Evolutionary conservation across 2,113 vertebrate genomes (phyloP).

Genomic region (Tylochromis polylepis): DNA sequence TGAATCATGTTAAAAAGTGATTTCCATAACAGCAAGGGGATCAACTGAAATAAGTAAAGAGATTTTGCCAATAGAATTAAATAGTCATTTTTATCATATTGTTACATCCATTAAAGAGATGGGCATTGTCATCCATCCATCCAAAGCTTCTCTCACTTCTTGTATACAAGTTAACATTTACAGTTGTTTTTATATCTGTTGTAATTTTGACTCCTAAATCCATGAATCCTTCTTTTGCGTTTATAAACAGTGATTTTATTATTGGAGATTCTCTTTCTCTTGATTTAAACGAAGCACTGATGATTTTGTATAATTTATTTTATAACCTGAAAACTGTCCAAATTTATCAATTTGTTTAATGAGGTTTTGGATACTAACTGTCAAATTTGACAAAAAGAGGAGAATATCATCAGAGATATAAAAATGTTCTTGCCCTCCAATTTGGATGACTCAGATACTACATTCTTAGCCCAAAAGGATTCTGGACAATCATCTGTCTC

Average conservation of each 20-base stretch:
- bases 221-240: accelerated
- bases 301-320: no score
- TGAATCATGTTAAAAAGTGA: background rate
- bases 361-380: background rate
- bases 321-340: background rate
- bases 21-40: background rate
- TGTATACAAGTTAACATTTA: no score
- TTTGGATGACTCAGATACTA: background rate
- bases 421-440: background rate
- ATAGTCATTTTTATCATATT: background rate
- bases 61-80: background rate
- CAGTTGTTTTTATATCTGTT: no score
- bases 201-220: background rate
- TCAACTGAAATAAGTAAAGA: background rate
- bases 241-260: background rate
- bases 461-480: background rate
- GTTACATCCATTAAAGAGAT: background rate
- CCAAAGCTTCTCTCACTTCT: no score
- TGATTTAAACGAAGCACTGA: background rate
- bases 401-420: background rate
- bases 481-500: background rate
- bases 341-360: background rate
- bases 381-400: background rate
- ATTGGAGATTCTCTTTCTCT: background rate
- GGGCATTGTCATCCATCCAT: background rate